Base-by-base conservation (phyloP, 2,888 invertebrate species). In the Leptinotarsa tumamoca region DNA sequence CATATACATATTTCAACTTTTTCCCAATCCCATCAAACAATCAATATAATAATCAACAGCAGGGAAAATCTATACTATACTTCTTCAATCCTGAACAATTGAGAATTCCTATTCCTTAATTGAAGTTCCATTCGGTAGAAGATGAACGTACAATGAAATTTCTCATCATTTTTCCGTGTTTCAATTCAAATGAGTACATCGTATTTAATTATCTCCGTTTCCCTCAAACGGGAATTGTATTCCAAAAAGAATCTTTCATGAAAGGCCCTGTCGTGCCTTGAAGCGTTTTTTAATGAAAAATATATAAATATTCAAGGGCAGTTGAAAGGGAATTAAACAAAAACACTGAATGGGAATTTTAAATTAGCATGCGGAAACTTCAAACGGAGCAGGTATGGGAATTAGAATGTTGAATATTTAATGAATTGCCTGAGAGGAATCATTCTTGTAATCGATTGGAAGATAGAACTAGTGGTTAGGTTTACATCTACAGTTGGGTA, bases 241-340 rank as follows among this genome's bases (percentile, higher is more conserved):
- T 66, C 49, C 33, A 71, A 63, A 78, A 73, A 72, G 75, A 67
- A 73, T 51, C 77, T 69, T 76, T 73, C 66, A 74, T 76, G 72
- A 72, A 67, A 78, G 75, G 66, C 49, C 73, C 15, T 66, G 27
- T 66, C 70, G 50, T 66, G 68, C 63, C 78, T 72, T 51, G 67
- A 56, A 73, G 76, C 76, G 33, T 61, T 75, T 75, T 76, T 76
- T 71, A 75, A 76, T 78, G 76, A 78, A 79, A 79, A 77, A 79
- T 73, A 63, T 75, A 76, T 79, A 77, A 79, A 79, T 79, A 79
- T 79, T 77, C 79, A 77, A 74, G 70, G 56, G 69, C 79, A 71
- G 74, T 75, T 58, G 66, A 72, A 74, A 72, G 77, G 73, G 76
- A 79, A 79, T 79, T 73, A 74, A 79, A 79, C 77, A 77, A 79